Percentiles rank a stretch among this genome's conserved stretches.
Conservation (phyloP, 2,797 vertebrate genomes). For the Melanitta fusca region DNA sequence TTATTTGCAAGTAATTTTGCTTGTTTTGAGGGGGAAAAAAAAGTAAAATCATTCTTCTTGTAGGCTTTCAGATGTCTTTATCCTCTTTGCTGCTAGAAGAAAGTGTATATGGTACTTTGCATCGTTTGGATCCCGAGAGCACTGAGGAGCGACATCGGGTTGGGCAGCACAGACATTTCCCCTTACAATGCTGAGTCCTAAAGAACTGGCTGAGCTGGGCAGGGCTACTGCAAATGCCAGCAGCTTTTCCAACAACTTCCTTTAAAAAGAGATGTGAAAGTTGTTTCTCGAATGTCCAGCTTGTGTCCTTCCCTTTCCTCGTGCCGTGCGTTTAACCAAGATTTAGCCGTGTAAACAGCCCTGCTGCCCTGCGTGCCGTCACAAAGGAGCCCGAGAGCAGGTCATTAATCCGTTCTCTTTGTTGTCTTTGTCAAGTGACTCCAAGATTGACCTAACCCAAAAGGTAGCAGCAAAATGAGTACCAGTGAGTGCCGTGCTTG, state of each 20-base stretch:
- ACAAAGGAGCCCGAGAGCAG: background rate
- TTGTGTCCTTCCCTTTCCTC: background rate
- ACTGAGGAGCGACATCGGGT: background rate
- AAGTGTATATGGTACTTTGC: background rate
- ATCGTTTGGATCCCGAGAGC: background rate
- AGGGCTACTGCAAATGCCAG: conserved; percentile 25
- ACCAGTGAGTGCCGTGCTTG: background rate
- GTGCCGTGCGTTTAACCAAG: background rate
- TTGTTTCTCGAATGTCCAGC: background rate
- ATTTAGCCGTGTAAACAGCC: background rate
- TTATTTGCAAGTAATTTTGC: background rate
- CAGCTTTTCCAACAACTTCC: conserved; percentile 8
- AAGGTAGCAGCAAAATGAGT: background rate
- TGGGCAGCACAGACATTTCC: background rate
- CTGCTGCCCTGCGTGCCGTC: background rate
- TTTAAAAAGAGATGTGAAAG: background rate
- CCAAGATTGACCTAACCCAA: background rate
- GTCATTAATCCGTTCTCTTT: background rate
- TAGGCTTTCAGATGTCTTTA: background rate
- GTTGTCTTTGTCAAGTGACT: background rate
- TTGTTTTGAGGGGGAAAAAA: background rate
- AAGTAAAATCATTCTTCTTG: background rate
- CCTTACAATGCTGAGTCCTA: background rate
- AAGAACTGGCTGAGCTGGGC: conserved; percentile 2
- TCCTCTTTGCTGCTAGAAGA: background rate